Base-by-base conservation (phyloP, 2,888 invertebrate genomes). In the Microctonus brassicae region DNA sequence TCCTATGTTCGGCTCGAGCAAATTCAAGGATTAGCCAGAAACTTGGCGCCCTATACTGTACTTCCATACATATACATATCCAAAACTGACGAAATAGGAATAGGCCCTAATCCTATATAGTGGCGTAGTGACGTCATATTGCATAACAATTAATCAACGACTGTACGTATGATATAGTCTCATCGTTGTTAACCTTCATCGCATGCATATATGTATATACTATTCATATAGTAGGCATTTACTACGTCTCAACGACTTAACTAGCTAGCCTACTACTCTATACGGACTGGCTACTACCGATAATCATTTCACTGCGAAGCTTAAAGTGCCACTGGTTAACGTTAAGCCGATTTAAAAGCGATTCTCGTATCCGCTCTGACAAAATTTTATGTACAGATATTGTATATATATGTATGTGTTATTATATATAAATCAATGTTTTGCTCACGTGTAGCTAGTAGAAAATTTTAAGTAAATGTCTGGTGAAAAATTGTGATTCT, bases 291-390 rank as follows among this genome's bases (percentile, higher is more conserved):
- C 83, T 83, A 84, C 79, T 83, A 82, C 86, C 86, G 87, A 87
- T 87, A 87, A 87, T 87, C 87, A 87, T 87, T 87, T 87, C 86
- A 87, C 83, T 82, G 83, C 84, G 82, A 86, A 87, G 87, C 87
- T 87, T 87, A 87, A 87, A 87, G 87, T 87, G 87, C 87, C 87
- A 86, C 86, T 86, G 86, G 87, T 72, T 86, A 87, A 86, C 87
- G 84, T 82, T 87, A 87, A 87, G 87, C 87, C 87, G 87, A 87
- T 87, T 87, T 87, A 87, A 87, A 87, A 86, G 84, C 86, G 86
- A 86, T 86, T 87, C 82, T 82, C 80, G 76, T 69, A 67, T 66
- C 71, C 69, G 39, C 47, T 33, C 29, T 34, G 57, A 66, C 66
- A 57, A 66, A 66, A 55, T 62, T 61, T 39, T 63, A 68, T 24